Evolutionary conservation across 2,888 invertebrate genomes (phyloP).

Genomic region (Eupithecia inturbata): DNA sequence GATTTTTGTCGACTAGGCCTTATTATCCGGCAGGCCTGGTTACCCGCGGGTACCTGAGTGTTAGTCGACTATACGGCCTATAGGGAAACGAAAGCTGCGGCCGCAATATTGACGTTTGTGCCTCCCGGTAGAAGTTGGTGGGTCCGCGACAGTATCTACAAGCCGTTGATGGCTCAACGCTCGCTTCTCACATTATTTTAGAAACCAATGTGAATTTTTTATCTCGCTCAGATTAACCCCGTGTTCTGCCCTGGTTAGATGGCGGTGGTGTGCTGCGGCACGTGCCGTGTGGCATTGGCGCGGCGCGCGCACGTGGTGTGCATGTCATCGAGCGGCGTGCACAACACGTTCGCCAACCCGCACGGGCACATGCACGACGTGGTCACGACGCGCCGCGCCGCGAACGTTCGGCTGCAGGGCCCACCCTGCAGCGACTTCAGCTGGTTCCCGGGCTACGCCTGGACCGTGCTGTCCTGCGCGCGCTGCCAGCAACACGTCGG

Average conservation of each 20-base stretch:
- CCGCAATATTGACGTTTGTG: too few species aligned
- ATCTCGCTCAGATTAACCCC: too few species aligned
- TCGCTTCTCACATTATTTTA: too few species aligned
- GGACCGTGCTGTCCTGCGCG: constrained; percentile 69
- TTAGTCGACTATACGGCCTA: too few species aligned
- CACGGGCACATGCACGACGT: constrained; percentile 80
- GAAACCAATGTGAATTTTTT: too few species aligned
- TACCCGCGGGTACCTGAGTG: too few species aligned
- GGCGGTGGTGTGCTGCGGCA: constrained; percentile 63
- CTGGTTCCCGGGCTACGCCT: constrained; percentile 81
- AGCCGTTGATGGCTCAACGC: too few species aligned
- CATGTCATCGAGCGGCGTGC: constrained; percentile 74
- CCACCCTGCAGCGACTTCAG: constrained; percentile 68
- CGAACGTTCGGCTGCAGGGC: constrained; percentile 57
- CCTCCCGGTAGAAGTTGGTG: too few species aligned
- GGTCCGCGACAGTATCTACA: too few species aligned
- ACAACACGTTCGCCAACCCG: constrained; percentile 73
- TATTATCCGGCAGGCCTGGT: too few species aligned
- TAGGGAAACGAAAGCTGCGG: too few species aligned
- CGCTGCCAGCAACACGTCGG: constrained; percentile 70
- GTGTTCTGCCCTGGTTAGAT: constrained; percentile 50
- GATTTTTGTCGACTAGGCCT: too few species aligned
- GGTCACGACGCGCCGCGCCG: constrained; percentile 65
- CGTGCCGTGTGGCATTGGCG: constrained; percentile 65
- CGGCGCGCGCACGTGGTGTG: constrained; percentile 59